phyloP scores from a whole-genome alignment of 30 jellyfish, hydroid and myxozoan species.

The Turritopsis dohrnii region DNA sequence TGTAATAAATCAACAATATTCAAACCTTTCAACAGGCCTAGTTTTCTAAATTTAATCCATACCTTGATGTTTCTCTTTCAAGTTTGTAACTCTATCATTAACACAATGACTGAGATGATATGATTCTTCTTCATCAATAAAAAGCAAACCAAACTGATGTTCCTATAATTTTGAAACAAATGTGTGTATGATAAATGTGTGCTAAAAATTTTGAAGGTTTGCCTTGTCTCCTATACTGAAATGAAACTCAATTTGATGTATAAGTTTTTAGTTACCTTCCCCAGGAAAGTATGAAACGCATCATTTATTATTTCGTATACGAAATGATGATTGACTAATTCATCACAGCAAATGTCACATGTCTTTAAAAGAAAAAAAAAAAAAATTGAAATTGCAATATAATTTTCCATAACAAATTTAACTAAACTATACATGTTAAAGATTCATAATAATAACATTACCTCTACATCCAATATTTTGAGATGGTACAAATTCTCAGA shows the following conservation, averaged over 20 bases:
- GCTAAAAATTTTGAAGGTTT: too few species aligned
- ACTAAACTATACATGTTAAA: too few species aligned
- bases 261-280: too few species aligned
- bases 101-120: neutral
- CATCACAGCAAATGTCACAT: neutral
- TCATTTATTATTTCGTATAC: neutral
- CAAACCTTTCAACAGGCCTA: too few species aligned
- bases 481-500: neutral
- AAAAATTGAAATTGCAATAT: too few species aligned
- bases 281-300: constrained; percentile 10
- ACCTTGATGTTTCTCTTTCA: neutral
- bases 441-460: too few species aligned
- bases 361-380: neutral
- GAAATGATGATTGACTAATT: neutral
- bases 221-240: too few species aligned
- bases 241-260: too few species aligned
- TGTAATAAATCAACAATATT: too few species aligned
- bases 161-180: neutral
- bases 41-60: neutral
- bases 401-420: too few species aligned
- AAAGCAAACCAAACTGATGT: neutral
- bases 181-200: too few species aligned
- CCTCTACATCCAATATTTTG: neutral
- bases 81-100: neutral
- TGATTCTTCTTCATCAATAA: neutral